phyloP scores from a whole-genome alignment of 2,888 invertebrate species.

The Drosophila neoperkinsi region DNA sequence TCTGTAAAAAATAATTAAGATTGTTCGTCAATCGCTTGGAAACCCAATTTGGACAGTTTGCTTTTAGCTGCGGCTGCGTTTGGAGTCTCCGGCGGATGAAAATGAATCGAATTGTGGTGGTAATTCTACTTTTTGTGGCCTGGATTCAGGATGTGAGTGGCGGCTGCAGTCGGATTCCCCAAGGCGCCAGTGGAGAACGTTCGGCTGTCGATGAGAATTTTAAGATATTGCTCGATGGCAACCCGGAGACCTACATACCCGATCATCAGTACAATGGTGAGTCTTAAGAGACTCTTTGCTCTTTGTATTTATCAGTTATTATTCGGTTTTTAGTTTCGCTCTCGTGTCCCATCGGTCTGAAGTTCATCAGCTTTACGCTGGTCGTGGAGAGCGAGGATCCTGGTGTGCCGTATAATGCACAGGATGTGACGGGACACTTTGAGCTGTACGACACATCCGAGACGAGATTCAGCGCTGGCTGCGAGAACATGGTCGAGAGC shows the following conservation, averaged over 20 bases:
- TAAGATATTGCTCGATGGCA: constrained; percentile 89
- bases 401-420: constrained; percentile 73
- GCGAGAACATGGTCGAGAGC: constrained; percentile 93
- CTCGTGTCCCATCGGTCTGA: constrained; percentile 88
- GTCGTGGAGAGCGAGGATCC: constrained; percentile 89
- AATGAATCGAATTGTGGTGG: constrained; percentile 36
- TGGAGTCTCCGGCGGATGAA: constrained; percentile 5
- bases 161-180: constrained; percentile 86
- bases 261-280: constrained; percentile 90
- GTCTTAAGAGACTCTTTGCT: constrained; percentile 23
- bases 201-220: constrained; percentile 89
- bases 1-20: constrained; percentile 62
- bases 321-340: constrained; percentile 86
- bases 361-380: constrained; percentile 93
- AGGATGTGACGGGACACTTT: constrained; percentile 87
- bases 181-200: constrained; percentile 84
- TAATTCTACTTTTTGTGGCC: constrained; percentile 16
- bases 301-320: not conserved
- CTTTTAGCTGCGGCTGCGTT: constrained; percentile 36
- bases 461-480: constrained; percentile 91
- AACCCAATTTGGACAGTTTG: constrained; percentile 60
- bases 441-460: constrained; percentile 90
- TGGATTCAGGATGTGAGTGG: constrained; percentile 21
- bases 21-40: constrained; percentile 45
- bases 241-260: constrained; percentile 89